Percentiles rank a stretch among this genome's conserved stretches.
These are phyloP conservation scores for Morpho helenor DNA, from an alignment of 2,888 invertebrate species.

Conservation along the genomic window DNA sequence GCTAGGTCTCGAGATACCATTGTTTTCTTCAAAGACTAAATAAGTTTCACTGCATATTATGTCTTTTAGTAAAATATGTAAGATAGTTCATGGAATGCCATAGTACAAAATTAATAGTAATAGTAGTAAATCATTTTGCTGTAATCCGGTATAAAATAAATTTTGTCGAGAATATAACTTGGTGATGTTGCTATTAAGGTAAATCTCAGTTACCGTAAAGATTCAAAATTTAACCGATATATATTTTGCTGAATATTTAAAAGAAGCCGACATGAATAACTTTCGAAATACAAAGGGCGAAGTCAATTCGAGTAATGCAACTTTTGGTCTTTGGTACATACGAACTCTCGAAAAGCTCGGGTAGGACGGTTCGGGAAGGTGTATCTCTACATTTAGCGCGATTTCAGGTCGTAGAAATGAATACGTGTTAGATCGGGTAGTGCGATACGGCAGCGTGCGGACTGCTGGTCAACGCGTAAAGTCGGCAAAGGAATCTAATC, in stretches of 20 bases:
- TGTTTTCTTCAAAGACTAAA: slow-evolving; percentile 7
- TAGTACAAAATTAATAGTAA: no score
- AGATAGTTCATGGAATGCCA: no score
- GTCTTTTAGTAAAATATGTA: no score
- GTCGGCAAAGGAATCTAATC: slow-evolving; percentile 29
- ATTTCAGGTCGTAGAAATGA: slow-evolving; percentile 61
- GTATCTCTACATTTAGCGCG: slow-evolving; percentile 63
- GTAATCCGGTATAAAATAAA: no score
- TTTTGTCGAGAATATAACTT: no score
- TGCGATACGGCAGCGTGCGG: slow-evolving; percentile 50
- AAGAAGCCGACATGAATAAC: slow-evolving; percentile 15
- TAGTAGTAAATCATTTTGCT: no score
- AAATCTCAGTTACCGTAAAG: no score
- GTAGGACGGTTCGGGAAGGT: slow-evolving; percentile 47
- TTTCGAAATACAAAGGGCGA: slow-evolving; percentile 47
- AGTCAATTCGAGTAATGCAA: slow-evolving; percentile 73
- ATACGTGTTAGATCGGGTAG: slow-evolving; percentile 65
- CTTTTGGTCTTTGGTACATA: slow-evolving; percentile 51
- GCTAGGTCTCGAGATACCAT: slow-evolving; percentile 22
- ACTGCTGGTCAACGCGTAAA: slow-evolving; percentile 35
- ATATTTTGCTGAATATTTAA: slow-evolving; percentile 7
- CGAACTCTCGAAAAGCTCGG: slow-evolving; percentile 61
- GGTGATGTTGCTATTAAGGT: no score
- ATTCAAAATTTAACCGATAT: no score
- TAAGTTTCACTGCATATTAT: neutral